Evolutionary conservation across 2,888 invertebrate genomes (phyloP).

Genomic region (Emmelina monodactyla): DNA sequence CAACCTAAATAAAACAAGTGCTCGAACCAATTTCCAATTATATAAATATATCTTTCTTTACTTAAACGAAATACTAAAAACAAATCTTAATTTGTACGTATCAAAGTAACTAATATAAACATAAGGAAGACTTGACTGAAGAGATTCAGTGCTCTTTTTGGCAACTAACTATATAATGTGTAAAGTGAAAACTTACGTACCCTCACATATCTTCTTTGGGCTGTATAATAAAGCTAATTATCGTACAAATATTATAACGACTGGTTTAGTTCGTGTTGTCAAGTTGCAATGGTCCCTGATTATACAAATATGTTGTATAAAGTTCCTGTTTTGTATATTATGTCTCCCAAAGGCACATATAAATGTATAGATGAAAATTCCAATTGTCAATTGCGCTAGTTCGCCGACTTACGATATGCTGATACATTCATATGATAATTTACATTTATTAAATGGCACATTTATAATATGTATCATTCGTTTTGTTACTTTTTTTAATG

Average conservation of each 20-base stretch:
- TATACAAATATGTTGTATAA: constrained; percentile 8
- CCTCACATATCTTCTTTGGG: neutral
- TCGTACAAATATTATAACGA: neutral
- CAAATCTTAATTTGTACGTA: constrained; percentile 1
- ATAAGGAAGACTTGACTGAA: constrained; percentile 3
- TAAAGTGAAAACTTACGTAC: neutral
- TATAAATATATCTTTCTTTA: neutral
- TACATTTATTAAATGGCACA: constrained; percentile 28
- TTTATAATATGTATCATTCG: constrained; percentile 26
- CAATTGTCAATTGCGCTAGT: constrained; percentile 6
- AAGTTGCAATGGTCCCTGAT: constrained; percentile 12
- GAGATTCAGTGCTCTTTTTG: constrained; percentile 4
- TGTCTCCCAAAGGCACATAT: constrained; percentile 10
- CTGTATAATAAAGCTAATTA: neutral
- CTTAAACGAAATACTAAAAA: neutral
- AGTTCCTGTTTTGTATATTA: constrained; percentile 5
- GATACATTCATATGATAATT: constrained; percentile 12
- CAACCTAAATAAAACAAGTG: neutral
- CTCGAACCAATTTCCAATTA: neutral
- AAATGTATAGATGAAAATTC: constrained; percentile 2
- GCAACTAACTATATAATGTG: neutral
- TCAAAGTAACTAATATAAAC: neutral
- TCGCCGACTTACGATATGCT: constrained; percentile 13
- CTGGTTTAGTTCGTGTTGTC: neutral
- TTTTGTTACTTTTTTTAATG: constrained; percentile 17